These are phyloP conservation scores for Malurus elegans DNA, from an alignment of 2,113 vertebrate genomes.

Conservation along the genomic window DNA sequence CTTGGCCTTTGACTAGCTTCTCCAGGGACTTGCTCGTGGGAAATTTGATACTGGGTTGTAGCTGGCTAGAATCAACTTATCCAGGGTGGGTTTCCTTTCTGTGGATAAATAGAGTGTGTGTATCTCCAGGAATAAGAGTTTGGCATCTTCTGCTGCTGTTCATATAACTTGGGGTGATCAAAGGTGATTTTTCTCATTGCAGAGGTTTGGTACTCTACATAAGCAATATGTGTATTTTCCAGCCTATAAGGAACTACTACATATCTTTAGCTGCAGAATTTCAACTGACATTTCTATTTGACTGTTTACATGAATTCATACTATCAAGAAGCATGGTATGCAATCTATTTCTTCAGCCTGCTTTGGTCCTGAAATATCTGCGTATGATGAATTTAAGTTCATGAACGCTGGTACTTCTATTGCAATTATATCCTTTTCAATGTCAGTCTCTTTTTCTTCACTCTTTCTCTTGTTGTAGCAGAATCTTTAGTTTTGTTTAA, in stretches of 20 bases:
- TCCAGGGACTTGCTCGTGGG: background rate
- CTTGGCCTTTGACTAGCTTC: slow-evolving; percentile 37
- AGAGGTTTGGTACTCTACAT: background rate
- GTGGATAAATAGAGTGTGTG: slow-evolving; percentile 17
- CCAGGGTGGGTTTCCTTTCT: slow-evolving; percentile 55
- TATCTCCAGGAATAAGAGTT: background rate
- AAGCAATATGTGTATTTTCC: background rate
- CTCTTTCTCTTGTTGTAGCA: background rate
- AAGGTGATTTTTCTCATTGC: background rate
- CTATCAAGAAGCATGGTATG: background rate
- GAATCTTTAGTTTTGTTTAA: background rate
- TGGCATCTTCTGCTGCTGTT: background rate
- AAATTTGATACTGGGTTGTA: slow-evolving; percentile 6
- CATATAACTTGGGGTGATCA: background rate
- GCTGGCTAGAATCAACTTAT: slow-evolving; percentile 14
- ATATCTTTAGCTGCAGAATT: background rate
- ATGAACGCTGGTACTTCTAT: background rate
- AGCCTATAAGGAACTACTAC: background rate
- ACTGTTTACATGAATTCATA: background rate
- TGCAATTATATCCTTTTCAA: background rate
- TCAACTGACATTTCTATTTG: background rate
- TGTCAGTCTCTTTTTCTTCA: background rate
- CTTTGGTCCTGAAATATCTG: background rate
- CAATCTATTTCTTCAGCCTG: background rate
- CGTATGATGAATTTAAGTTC: background rate